Conservation (phyloP, 2,113 vertebrate genomes). For the Peromyscus californicus region DNA sequence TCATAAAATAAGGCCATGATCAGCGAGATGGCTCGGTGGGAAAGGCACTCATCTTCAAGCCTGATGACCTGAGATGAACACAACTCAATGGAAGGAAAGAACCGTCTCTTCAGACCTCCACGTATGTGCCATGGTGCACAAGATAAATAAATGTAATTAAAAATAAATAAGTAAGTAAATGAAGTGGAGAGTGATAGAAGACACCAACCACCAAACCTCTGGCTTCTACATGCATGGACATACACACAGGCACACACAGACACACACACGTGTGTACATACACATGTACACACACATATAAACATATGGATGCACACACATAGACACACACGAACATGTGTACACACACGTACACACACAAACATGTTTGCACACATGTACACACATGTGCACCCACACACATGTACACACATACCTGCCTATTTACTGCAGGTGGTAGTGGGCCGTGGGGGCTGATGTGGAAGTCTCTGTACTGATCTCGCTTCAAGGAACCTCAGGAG, state of each 20-base stretch:
- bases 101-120: neutral
- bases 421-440: neutral
- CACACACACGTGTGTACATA: neutral
- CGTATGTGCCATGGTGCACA: no score
- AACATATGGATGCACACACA: neutral
- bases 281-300: neutral
- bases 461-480: neutral
- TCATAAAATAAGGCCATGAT: no score
- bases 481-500: no score
- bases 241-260: neutral
- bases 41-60: neutral
- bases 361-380: no score
- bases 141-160: neutral
- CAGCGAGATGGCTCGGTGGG: neutral
- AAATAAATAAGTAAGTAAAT: neutral
- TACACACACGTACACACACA: neutral
- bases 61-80: neutral
- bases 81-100: neutral
- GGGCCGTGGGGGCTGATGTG: neutral
- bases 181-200: neutral
- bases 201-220: neutral
- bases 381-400: no score
- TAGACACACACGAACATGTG: rapidly evolving
- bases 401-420: no score
- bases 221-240: neutral